These are phyloP conservation scores for Bambusicola thoracicus DNA, from an alignment of 2,113 vertebrate species.

Conservation along the genomic window DNA sequence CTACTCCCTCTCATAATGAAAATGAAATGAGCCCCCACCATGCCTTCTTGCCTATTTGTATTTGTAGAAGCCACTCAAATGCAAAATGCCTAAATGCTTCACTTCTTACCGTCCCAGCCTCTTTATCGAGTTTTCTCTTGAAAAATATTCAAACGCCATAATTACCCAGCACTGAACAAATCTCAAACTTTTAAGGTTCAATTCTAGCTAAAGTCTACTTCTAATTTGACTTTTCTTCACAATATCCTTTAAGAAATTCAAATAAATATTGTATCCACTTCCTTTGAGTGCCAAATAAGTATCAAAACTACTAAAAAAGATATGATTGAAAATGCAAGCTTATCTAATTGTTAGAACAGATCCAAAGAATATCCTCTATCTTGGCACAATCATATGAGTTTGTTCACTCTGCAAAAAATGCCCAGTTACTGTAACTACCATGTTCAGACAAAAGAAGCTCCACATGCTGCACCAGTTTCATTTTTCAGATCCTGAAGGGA, in stretches of 20 bases:
- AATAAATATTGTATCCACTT: background rate
- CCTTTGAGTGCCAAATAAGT: background rate
- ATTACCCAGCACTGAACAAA: background rate
- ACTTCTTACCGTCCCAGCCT: background rate
- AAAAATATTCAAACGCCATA: background rate
- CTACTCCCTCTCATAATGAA: background rate
- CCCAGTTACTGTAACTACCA: constrained; percentile 19
- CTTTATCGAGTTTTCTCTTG: background rate
- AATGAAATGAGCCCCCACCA: background rate
- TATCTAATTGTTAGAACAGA: background rate
- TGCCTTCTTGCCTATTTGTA: background rate
- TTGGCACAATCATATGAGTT: background rate
- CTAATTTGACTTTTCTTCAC: background rate
- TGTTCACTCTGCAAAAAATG: constrained; percentile 62
- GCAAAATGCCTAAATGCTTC: background rate
- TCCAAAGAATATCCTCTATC: background rate
- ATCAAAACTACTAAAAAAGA: background rate
- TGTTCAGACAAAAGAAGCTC: constrained; percentile 58
- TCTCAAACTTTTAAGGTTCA: background rate
- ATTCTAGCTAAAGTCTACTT: background rate
- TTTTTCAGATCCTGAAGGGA: constrained; percentile 68
- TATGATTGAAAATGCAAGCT: background rate
- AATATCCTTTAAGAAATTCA: background rate
- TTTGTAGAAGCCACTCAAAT: background rate
- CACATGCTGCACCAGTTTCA: constrained; percentile 60